phyloP scores from a whole-genome alignment of 2,888 invertebrate species.

The Cantharis nigra region DNA sequence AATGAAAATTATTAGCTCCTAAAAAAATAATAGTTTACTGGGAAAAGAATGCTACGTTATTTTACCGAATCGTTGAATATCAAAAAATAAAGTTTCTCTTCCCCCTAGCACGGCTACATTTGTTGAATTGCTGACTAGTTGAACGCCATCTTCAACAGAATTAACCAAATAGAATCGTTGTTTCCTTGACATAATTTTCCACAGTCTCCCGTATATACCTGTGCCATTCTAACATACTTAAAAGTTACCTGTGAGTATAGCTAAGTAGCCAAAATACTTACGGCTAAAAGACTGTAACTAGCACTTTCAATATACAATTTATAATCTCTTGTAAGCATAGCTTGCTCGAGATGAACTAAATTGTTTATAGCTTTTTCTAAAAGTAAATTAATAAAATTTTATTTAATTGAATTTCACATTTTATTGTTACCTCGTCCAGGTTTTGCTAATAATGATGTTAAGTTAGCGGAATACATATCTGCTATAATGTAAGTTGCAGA shows the following conservation, averaged over 20 bases:
- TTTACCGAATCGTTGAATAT: conserved; percentile 75
- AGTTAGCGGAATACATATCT: conserved; percentile 78
- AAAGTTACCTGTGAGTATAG: neutral
- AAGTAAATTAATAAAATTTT: conserved; percentile 25
- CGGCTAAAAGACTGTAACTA: conserved; percentile 71
- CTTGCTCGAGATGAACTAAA: conserved; percentile 66
- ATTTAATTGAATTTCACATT: neutral
- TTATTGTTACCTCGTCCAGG: conserved; percentile 63
- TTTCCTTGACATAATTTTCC: conserved; percentile 65
- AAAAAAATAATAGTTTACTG: conserved; percentile 21
- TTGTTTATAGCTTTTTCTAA: conserved; percentile 70
- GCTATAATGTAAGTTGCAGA: conserved; percentile 78
- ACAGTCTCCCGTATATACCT: conserved; percentile 72
- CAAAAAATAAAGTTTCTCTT: conserved; percentile 75
- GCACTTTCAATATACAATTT: conserved; percentile 75
- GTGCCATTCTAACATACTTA: conserved; percentile 69
- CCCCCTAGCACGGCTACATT: conserved; percentile 73
- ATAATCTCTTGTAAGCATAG: conserved; percentile 67
- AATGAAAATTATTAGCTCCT: conserved; percentile 71
- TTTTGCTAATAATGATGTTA: conserved; percentile 74
- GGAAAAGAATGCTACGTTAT: neutral
- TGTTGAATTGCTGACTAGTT: conserved; percentile 64
- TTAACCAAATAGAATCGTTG: conserved; percentile 62
- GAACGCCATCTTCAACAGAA: conserved; percentile 73
- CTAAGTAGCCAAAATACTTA: conserved; percentile 41